Percentiles rank a stretch among this genome's conserved stretches.
Evolutionary conservation across 1,140 invertebrate species (phyloP).

Genomic region (Callitettix versicolor): DNA sequence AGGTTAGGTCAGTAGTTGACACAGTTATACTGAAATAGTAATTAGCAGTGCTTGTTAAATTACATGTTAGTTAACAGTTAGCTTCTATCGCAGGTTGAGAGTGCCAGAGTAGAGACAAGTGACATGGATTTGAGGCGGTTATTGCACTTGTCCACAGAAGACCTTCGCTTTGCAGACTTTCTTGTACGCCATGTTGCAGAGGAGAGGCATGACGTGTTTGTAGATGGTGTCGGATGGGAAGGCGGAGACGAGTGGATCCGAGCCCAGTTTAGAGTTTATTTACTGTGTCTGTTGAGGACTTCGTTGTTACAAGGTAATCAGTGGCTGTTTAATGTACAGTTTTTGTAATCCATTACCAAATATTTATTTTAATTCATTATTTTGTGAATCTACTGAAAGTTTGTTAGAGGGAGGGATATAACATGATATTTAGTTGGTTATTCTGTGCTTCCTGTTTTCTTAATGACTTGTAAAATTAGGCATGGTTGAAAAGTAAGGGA

Average conservation of each 20-base stretch:
- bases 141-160: conserved; percentile 83
- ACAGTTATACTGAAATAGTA: too few species aligned
- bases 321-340: too few species aligned
- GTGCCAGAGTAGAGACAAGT: conserved; percentile 75
- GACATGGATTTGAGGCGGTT: conserved; percentile 74
- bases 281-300: conserved; percentile 76
- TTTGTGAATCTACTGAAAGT: too few species aligned
- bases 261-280: conserved; percentile 86
- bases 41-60: not conserved
- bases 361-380: too few species aligned
- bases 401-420: too few species aligned
- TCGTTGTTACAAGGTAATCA: conserved; percentile 59
- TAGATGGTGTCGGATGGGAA: conserved; percentile 76
- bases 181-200: conserved; percentile 75
- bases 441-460: too few species aligned
- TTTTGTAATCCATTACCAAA: too few species aligned
- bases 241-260: conserved; percentile 93
- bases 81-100: conserved; percentile 42
- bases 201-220: conserved; percentile 54
- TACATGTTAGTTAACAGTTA: not conserved
- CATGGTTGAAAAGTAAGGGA: too few species aligned
- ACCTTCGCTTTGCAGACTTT: conserved; percentile 90
- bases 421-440: too few species aligned
- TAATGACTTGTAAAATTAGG: too few species aligned
- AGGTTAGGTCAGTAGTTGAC: not conserved